A percentile compares a stretch with the other conserved stretches of the same genome.
phyloP scores from a whole-genome alignment of 2,888 invertebrate species.

The Mythimna lalbum region DNA sequence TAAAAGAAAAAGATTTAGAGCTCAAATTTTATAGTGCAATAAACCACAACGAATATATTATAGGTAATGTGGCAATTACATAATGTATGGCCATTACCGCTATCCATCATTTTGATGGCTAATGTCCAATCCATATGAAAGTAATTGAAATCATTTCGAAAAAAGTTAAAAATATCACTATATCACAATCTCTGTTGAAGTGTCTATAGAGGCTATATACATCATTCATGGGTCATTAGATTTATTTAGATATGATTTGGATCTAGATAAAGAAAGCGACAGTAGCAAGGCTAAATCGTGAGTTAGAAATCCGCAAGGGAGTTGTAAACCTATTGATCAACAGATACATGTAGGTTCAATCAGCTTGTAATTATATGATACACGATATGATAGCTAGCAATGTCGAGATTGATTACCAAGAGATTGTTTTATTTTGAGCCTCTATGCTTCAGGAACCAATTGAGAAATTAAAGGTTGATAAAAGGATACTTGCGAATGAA shows the following conservation, averaged over 20 bases:
- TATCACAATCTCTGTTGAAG: neutral
- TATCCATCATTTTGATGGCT: constrained; percentile 33
- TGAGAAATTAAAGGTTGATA: neutral
- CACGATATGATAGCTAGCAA: constrained; percentile 9
- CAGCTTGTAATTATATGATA: constrained; percentile 49
- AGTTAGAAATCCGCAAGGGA: constrained; percentile 43
- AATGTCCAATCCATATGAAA: constrained; percentile 22
- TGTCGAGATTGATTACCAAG: constrained; percentile 17
- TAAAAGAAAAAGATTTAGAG: neutral
- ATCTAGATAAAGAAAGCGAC: constrained; percentile 52
- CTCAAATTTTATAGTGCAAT: constrained; percentile 24
- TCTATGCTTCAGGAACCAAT: neutral
- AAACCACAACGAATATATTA: neutral
- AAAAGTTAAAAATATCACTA: constrained; percentile 6
- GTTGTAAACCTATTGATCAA: constrained; percentile 38
- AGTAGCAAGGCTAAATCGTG: constrained; percentile 55
- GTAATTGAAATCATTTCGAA: constrained; percentile 37
- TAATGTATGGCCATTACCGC: constrained; percentile 27
- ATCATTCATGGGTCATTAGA: constrained; percentile 20
- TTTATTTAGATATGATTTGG: constrained; percentile 30
- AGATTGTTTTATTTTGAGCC: constrained; percentile 3
- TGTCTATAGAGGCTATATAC: neutral
- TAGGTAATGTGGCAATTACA: constrained; percentile 24
- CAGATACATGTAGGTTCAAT: constrained; percentile 19
- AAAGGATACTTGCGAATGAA: neutral